Evolutionary conservation across 2,113 vertebrate species (phyloP), one percentile per base, ranked within the genome.

Genomic region (Gallinago undulata): DNA sequence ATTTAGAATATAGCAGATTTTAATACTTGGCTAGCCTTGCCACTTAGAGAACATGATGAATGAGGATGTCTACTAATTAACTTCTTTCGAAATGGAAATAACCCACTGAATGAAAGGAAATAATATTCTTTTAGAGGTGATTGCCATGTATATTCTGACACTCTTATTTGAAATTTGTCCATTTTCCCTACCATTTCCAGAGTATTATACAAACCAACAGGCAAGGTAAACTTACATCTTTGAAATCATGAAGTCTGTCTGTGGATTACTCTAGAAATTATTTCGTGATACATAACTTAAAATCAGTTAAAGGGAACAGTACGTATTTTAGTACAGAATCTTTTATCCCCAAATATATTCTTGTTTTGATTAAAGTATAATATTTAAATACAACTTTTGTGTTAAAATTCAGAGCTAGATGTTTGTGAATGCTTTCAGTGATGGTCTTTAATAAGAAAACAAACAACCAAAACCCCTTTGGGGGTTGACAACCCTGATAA

Each of bases 71-170:
- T 77, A 39, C 41, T 88, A 85, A 77, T 70, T 74, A 90, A 47
- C 31, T 85, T 35, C 19, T 95, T 69, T 83, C 31, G 59, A 66
- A 85, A 83, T 77, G 10, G 18, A 79, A 91, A 77, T 80, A 94
- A 59, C 10, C 14, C 30, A 43, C 9, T 24, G 50, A 67, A 72
- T 64, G 23, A 75, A 87, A 84, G 56, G 22, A 75, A 87, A 51
- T 41, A 80, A 45, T 67, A 7, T 30, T 60, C 22, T 75, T 60
- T 85, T 31, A 64, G 45, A 60, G 15, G 45, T 62, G 13, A 69
- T 64, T 84, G 69, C 9, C 8, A 22, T 73, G 35, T 83, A 21
- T 45, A 43, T 55, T 88, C 50, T 76, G 25, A 55, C 22, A 85
- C 39, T 18, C 10, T 43, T 53, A 25, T 51, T 79, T 64, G 19